Evolutionary conservation across 2,797 vertebrate genomes (phyloP), one percentile per base, ranked within the genome.

Genomic region (Chromis chromis): DNA sequence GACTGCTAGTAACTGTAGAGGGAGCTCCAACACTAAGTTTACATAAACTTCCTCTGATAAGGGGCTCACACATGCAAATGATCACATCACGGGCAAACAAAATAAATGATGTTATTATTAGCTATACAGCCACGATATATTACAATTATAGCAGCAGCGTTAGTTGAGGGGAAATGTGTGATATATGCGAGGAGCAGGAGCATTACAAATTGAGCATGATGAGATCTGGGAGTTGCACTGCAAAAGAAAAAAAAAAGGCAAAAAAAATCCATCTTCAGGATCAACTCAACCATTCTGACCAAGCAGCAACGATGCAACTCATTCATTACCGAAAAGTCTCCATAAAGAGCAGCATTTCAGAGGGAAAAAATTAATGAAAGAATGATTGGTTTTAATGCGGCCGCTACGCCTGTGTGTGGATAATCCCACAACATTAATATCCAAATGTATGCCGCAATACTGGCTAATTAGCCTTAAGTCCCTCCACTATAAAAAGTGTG

Each of bases 11-110:
- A 87, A 85, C 95, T 95, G 94, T 95, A 95, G 95, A 95, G 95
- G 95, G 95, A 94, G 95, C 94, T 95, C 94, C 84, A 94, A 92
- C 93, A 93, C 93, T 82, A 94, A 93, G 91, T 95, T 95, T 95
- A 87, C 89, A 89, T 90, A 89, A 93, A 92, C 84, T 93, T 93
- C 90, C 86, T 82, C 70, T 87, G 91, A 93, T 90, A 92, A 92
- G 90, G 88, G 44, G 82, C 91, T 89, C 87, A 52, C 81, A 78
- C 88, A 93, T 93, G 92, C 91, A 94, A 92, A 95, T 93, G 73
- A 87, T 91, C 87, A 84, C 88, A 82, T 85, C 86, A 82, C 77
- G 79, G 84, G 84, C 88, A 92, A 91, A 89, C 87, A 87, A 87
- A 93, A 94, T 93, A 94, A 94, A 95, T 93, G 69, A 92, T 90